Conservation (phyloP, 2,113 vertebrate genomes). For the Corydoras sp. region DNA sequence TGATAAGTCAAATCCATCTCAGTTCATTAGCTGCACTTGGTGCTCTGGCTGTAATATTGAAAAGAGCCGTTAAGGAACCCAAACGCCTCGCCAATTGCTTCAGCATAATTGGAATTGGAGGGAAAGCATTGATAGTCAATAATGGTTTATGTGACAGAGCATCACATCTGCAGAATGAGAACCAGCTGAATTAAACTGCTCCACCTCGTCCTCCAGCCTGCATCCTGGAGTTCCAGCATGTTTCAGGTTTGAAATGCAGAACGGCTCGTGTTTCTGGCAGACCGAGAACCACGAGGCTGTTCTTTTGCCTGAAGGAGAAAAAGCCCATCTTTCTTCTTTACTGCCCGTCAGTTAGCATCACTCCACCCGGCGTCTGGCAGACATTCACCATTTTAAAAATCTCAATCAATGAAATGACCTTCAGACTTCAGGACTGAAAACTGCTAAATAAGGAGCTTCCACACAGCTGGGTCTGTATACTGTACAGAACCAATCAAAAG, state of each 20-base stretch:
- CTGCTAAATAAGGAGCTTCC: too few species aligned
- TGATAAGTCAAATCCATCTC: slow-evolving; percentile 20
- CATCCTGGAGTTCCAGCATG: too few species aligned
- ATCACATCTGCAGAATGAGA: too few species aligned
- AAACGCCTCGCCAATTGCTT: slow-evolving; percentile 6
- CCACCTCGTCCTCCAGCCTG: not conserved
- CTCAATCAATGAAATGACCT: too few species aligned
- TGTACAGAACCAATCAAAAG: too few species aligned
- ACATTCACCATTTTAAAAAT: not conserved
- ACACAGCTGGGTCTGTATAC: too few species aligned
- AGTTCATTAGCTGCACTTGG: slow-evolving; percentile 21
- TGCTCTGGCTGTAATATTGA: slow-evolving; percentile 4
- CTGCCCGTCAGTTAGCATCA: slow-evolving; percentile 29
- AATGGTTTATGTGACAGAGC: too few species aligned
- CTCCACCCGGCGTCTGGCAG: not conserved
- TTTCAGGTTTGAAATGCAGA: slow-evolving; percentile 4
- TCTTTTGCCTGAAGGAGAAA: slow-evolving; percentile 18
- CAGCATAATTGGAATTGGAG: not conserved
- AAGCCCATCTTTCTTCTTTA: not conserved
- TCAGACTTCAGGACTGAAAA: too few species aligned
- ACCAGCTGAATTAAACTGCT: too few species aligned
- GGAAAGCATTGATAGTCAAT: not conserved
- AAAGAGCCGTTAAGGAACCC: not conserved
- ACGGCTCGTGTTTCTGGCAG: slow-evolving; percentile 9
- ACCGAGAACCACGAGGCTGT: not conserved